Evolutionary conservation across 2,113 vertebrate species (phyloP).

Genomic region (Phalacrocorax aristotelis): DNA sequence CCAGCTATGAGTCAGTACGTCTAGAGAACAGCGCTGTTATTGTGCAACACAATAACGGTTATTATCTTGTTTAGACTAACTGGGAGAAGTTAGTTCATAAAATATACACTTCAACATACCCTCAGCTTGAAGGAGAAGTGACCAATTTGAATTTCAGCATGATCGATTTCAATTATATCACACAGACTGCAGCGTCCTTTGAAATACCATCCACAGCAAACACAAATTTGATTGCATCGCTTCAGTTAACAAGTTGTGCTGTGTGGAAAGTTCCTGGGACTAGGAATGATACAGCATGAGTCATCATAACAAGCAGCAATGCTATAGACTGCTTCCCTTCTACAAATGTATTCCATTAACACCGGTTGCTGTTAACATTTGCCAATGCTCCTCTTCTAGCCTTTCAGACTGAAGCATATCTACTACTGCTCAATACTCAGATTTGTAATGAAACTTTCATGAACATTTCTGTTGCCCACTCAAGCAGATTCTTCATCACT

Average conservation of each 20-base stretch:
- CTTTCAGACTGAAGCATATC: not conserved
- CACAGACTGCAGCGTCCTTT: not conserved
- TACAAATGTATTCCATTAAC: not conserved
- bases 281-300: not conserved
- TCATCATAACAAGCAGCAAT: not conserved
- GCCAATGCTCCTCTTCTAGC: not conserved
- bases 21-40: not conserved
- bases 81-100: not conserved
- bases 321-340: not conserved
- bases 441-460: not conserved
- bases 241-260: not conserved
- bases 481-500: not conserved
- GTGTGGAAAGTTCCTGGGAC: not conserved
- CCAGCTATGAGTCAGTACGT: not conserved
- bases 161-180: not conserved
- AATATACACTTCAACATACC: not conserved
- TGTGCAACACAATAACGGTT: not conserved
- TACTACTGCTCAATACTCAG: not conserved
- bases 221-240: not conserved
- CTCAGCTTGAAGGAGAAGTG: not conserved
- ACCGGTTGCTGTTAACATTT: not conserved
- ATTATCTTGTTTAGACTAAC: not conserved
- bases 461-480: not conserved
- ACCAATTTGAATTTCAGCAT: constrained; percentile 3
- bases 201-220: not conserved